A percentile compares a stretch with the other conserved stretches of the same genome.
Evolutionary conservation across 2,888 invertebrate genomes (phyloP).

Genomic region (Megastigmus dorsalis): DNA sequence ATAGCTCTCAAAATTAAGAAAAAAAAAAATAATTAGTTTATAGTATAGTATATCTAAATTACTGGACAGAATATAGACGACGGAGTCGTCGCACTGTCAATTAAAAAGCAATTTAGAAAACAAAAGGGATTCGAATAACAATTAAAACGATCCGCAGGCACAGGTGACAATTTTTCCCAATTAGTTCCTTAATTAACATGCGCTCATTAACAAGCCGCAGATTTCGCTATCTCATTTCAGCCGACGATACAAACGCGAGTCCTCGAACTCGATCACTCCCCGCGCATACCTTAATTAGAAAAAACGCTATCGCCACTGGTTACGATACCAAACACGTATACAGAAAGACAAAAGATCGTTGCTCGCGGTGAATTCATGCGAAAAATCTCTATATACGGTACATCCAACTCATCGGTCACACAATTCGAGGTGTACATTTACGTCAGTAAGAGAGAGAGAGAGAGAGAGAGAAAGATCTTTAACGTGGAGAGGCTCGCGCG

Average conservation of each 20-base stretch:
- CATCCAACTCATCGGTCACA: neutral
- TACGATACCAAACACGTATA: too few relatives aligned
- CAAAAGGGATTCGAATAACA: neutral
- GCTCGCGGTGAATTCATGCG: too few relatives aligned
- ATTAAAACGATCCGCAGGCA: neutral
- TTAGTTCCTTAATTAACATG: constrained; percentile 15
- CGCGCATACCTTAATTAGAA: too few relatives aligned
- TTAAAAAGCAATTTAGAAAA: neutral
- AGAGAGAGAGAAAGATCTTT: too few relatives aligned
- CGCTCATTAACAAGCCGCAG: neutral
- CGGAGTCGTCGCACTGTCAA: neutral
- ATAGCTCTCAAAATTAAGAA: too few relatives aligned
- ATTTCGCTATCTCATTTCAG: neutral
- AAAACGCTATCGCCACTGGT: too few relatives aligned
- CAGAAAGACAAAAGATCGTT: neutral
- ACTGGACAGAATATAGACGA: too few relatives aligned
- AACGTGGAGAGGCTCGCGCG: too few relatives aligned
- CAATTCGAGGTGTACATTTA: neutral
- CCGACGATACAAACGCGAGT: neutral
- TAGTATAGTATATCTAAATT: too few relatives aligned
- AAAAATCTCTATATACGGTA: too few relatives aligned
- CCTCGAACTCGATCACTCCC: neutral
- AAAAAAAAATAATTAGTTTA: too few relatives aligned
- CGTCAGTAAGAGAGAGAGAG: too few relatives aligned
- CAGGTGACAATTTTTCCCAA: neutral